Evolutionary conservation across 2,113 vertebrate genomes (phyloP).

Genomic region (Montifringilla adamsi): DNA sequence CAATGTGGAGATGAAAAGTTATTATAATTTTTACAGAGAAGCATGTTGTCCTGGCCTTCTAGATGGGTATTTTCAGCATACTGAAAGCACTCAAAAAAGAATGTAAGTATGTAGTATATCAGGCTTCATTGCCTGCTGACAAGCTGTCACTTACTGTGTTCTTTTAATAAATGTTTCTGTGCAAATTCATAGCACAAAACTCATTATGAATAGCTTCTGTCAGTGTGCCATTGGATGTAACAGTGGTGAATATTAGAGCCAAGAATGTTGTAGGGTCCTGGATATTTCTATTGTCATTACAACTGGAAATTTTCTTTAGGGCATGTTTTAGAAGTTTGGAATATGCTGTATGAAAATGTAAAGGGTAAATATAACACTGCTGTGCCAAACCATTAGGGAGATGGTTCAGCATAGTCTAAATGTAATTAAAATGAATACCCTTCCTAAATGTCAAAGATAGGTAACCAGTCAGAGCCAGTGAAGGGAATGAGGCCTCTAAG

Average conservation of each 20-base stretch:
- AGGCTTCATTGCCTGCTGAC: background rate
- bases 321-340: background rate
- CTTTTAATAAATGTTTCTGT: background rate
- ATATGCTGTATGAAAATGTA: conserved; percentile 6
- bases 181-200: background rate
- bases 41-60: background rate
- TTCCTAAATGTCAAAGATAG: background rate
- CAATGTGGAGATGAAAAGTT: background rate
- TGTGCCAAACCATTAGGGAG: background rate
- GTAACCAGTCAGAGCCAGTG: background rate
- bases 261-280: background rate
- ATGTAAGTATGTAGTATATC: background rate
- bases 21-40: background rate
- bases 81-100: background rate
- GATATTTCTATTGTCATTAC: background rate
- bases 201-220: background rate
- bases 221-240: background rate
- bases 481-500: background rate
- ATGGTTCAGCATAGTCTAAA: background rate
- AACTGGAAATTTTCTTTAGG: conserved; percentile 8
- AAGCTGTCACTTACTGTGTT: background rate
- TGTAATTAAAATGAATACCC: background rate
- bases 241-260: background rate
- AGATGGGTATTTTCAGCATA: background rate
- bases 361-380: conserved; percentile 33